Conservation (phyloP, 2,888 invertebrate species). For the Tipula unca region DNA sequence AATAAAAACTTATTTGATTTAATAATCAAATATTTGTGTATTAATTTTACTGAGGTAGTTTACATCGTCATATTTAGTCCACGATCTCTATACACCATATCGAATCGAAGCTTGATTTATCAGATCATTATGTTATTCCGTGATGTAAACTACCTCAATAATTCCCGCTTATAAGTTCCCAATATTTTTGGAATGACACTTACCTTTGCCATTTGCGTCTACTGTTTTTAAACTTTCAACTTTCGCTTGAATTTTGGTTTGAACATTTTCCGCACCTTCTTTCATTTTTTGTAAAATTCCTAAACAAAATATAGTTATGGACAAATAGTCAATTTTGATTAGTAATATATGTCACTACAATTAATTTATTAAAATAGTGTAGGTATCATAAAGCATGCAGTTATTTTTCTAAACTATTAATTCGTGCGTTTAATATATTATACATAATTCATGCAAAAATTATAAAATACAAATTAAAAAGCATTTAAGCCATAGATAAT, state of each 20-base stretch:
- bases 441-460: background rate
- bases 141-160: too few species aligned
- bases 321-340: background rate
- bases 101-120: too few species aligned
- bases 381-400: background rate
- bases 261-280: constrained; percentile 90
- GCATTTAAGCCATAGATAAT: background rate
- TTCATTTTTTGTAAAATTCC: constrained; percentile 92
- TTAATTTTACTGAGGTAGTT: background rate
- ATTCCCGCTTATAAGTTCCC: background rate
- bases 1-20: background rate
- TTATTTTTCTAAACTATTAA: background rate
- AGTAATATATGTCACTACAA: background rate
- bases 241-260: constrained; percentile 87
- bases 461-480: background rate
- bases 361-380: background rate
- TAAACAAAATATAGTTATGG: constrained; percentile 34
- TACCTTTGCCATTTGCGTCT: constrained; percentile 51
- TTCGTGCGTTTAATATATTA: background rate
- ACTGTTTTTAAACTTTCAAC: constrained; percentile 74
- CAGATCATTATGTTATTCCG: too few species aligned
- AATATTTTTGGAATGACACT: constrained; percentile 29
- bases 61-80: too few species aligned
- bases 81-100: too few species aligned
- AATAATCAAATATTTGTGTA: background rate